Evolutionary conservation across 2,113 vertebrate species (phyloP).

Genomic region (Megaceryle maxima): DNA sequence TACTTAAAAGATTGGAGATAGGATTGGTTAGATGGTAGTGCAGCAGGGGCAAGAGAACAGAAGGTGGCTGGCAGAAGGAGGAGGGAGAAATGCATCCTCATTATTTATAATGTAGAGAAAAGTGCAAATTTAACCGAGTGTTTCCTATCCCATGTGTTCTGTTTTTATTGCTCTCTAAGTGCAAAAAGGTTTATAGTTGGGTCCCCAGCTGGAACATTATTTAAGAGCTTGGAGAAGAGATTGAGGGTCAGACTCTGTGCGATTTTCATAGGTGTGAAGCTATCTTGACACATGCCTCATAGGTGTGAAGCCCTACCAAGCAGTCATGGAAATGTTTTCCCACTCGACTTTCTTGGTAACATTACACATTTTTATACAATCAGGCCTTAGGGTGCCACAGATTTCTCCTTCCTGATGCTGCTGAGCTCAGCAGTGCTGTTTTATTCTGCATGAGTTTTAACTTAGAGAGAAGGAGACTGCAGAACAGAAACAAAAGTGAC

Average conservation of each 20-base stretch:
- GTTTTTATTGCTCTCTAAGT: slow-evolving; percentile 24
- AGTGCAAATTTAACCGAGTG: slow-evolving; percentile 21
- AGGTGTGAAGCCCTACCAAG: not conserved
- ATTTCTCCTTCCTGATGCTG: not conserved
- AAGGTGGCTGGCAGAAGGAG: slow-evolving; percentile 11
- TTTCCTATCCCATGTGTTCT: not conserved
- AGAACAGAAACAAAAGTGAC: not conserved
- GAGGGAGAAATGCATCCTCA: not conserved
- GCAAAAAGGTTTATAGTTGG: slow-evolving; percentile 25
- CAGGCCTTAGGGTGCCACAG: slow-evolving; percentile 14
- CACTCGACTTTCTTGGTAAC: not conserved
- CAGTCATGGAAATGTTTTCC: not conserved
- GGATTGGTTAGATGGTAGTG: not conserved
- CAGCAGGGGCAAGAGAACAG: not conserved
- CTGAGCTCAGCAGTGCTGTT: slow-evolving; percentile 28
- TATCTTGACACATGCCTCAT: not conserved
- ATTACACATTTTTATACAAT: slow-evolving; percentile 31
- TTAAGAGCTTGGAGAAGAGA: slow-evolving; percentile 12
- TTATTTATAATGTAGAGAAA: slow-evolving; percentile 10
- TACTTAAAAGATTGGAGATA: not conserved
- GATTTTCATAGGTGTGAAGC: not conserved
- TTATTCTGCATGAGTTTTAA: slow-evolving; percentile 15
- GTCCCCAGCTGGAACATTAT: slow-evolving; percentile 25
- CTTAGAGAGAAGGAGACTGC: not conserved
- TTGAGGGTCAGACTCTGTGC: not conserved